These are phyloP conservation scores for Calephelis virginiensis DNA, from an alignment of 1,140 invertebrate species.

Conservation along the genomic window DNA sequence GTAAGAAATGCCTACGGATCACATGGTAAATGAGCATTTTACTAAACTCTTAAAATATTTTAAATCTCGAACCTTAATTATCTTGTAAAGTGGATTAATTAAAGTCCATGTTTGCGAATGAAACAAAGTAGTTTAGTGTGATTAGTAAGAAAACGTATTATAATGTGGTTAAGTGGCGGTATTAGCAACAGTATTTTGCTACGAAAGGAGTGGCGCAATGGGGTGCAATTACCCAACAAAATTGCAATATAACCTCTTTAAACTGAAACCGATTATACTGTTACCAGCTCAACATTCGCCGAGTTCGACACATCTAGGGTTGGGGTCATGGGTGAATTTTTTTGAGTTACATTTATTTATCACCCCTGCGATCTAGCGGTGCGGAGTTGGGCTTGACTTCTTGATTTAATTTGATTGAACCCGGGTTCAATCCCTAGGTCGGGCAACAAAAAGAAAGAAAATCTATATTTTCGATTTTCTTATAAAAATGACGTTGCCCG, in stretches of 20 bases:
- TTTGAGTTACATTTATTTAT: no score
- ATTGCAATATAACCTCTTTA: constrained; percentile 53
- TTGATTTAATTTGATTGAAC: no score
- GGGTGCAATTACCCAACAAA: constrained; percentile 47
- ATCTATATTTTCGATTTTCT: no score
- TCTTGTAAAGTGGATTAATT: not conserved
- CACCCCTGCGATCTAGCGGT: no score
- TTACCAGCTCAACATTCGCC: constrained; percentile 52
- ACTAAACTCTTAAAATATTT: not conserved
- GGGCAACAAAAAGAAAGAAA: no score
- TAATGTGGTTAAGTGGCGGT: constrained; percentile 39
- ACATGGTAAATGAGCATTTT: not conserved
- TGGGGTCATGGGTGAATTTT: no score
- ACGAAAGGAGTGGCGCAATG: constrained; percentile 38
- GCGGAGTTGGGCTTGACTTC: no score
- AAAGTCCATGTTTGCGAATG: not conserved
- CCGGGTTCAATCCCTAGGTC: no score
- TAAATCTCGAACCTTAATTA: not conserved
- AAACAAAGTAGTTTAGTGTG: not conserved
- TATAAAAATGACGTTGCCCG: no score
- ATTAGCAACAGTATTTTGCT: constrained; percentile 44
- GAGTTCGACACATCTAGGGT: constrained; percentile 23
- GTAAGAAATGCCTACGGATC: no score
- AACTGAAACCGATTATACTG: constrained; percentile 58
- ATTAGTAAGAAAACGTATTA: constrained; percentile 5